These are phyloP conservation scores for Colistium nudipinnis DNA, from an alignment of 2,113 vertebrate species.

Conservation along the genomic window DNA sequence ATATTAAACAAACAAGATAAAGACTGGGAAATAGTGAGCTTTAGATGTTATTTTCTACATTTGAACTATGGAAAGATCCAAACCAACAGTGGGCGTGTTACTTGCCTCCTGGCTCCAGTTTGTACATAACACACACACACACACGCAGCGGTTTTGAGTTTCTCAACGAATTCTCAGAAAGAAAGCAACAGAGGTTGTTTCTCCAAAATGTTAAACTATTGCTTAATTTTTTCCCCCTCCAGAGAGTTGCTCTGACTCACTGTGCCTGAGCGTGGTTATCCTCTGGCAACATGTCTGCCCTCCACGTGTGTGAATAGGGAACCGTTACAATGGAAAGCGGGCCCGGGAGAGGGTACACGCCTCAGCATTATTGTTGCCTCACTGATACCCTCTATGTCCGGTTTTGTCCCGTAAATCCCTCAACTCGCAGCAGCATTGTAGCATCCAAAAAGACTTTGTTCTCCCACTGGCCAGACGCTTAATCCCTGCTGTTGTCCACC, in stretches of 20 bases:
- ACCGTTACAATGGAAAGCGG: constrained; percentile 42
- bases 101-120: neutral
- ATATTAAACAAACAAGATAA: neutral
- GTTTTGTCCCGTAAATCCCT: constrained; percentile 71
- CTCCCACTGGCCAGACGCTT: constrained; percentile 60
- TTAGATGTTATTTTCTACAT: neutral
- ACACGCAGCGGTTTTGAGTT: constrained; percentile 1
- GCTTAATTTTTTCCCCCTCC: neutral
- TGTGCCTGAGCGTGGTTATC: constrained; percentile 38
- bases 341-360: constrained; percentile 38
- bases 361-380: constrained; percentile 59
- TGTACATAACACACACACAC: neutral
- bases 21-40: neutral
- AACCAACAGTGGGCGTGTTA: neutral
- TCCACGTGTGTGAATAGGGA: constrained; percentile 30
- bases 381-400: constrained; percentile 41
- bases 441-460: constrained; percentile 55
- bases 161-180: neutral
- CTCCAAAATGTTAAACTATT: neutral
- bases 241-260: constrained; percentile 11
- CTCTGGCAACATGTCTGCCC: constrained; percentile 47
- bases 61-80: neutral
- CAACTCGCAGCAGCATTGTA: constrained; percentile 41
- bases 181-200: neutral
- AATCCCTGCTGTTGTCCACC: constrained; percentile 62